A percentile compares a stretch with the other conserved stretches of the same genome.
Evolutionary conservation across 2,113 vertebrate genomes (phyloP).

Genomic region (Lethenteron reissneri): DNA sequence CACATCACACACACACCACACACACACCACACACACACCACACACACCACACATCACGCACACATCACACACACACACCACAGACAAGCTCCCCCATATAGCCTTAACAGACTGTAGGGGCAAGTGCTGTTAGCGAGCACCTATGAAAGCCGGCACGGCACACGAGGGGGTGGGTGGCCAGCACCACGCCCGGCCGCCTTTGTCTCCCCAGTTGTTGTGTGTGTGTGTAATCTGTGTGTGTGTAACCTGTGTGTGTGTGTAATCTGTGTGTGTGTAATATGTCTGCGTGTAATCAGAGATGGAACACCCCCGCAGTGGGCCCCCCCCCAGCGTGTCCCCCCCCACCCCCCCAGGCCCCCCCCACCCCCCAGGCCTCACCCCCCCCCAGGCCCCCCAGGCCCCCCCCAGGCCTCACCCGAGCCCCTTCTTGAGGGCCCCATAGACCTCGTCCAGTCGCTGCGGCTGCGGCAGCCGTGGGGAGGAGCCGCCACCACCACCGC

Average conservation of each 20-base stretch:
- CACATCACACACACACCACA: too few species aligned
- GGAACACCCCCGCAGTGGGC: neutral
- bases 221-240: neutral
- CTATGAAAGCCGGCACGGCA: too few species aligned
- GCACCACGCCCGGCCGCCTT: too few species aligned
- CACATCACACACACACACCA: too few species aligned
- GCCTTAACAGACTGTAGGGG: too few species aligned
- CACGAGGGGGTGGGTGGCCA: too few species aligned
- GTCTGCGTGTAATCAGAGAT: neutral
- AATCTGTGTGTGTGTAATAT: neutral
- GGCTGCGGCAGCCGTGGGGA: slow-evolving; percentile 75
- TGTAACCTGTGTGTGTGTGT: neutral
- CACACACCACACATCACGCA: too few species aligned
- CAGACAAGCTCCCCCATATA: too few species aligned
- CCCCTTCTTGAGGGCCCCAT: slow-evolving; percentile 64
- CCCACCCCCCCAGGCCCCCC: too few species aligned
- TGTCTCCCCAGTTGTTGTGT: neutral
- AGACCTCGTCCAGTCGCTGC: slow-evolving; percentile 64
- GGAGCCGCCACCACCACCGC: slow-evolving; percentile 12
- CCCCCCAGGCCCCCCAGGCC: neutral
- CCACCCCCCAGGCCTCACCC: too few species aligned
- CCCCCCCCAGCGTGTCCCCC: neutral
- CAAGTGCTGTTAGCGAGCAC: too few species aligned
- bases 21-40: too few species aligned
- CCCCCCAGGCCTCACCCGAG: slow-evolving; percentile 39